Percentiles rank a stretch among this genome's conserved stretches.
phyloP scores from a whole-genome alignment of 2,797 vertebrate genomes.

The Pseudochromis fuscus region DNA sequence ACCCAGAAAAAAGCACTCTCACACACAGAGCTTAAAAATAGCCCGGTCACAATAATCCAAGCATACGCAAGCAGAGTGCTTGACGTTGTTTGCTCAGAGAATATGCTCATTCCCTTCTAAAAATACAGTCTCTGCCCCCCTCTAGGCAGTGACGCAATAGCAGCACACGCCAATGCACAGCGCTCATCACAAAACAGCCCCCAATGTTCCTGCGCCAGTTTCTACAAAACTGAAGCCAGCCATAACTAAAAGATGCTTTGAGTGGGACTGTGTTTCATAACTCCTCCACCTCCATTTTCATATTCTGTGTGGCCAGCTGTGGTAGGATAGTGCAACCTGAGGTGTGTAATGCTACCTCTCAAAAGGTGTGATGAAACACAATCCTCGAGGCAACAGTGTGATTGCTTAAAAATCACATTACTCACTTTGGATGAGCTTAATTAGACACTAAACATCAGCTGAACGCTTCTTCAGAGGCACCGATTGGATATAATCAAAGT shows the following conservation, averaged over 20 bases:
- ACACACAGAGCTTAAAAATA: slow-evolving; percentile 78
- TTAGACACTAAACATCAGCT: background rate
- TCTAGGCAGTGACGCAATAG: slow-evolving; percentile 77
- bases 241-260: background rate
- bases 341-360: slow-evolving; percentile 7
- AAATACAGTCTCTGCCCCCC: slow-evolving; percentile 75
- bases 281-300: background rate
- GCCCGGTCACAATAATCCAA: slow-evolving; percentile 81
- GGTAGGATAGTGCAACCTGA: background rate
- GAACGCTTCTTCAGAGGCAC: background rate
- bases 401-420: background rate
- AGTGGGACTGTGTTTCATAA: slow-evolving; percentile 2
- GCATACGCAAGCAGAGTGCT: slow-evolving; percentile 80
- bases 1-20: slow-evolving; percentile 79
- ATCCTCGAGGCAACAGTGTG: background rate
- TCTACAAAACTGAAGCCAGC: slow-evolving; percentile 30
- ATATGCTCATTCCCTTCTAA: slow-evolving; percentile 83
- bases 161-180: slow-evolving; percentile 65
- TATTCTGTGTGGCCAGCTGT: slow-evolving; percentile 4
- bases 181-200: slow-evolving; percentile 60
- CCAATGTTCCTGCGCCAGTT: slow-evolving; percentile 43
- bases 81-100: slow-evolving; percentile 79
- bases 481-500: background rate
- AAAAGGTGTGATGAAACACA: slow-evolving; percentile 15
- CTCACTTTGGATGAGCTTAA: slow-evolving; percentile 7